Base-by-base conservation (phyloP, 2,113 vertebrate genomes). In the Dendropsophus ebraccatus region DNA sequence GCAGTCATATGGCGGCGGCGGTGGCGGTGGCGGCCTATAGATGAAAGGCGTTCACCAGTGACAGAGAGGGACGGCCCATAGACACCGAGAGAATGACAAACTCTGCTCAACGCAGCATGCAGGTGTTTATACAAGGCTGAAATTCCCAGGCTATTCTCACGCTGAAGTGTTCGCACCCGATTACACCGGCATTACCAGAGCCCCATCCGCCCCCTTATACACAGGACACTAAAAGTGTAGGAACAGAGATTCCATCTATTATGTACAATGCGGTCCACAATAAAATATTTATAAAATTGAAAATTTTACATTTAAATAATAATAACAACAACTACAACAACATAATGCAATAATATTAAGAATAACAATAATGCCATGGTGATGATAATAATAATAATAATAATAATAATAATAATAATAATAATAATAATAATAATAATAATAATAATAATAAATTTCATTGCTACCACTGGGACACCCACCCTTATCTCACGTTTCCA, bases 101-200 rank as follows among this genome's bases (percentile, higher is more conserved):
- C 65, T 72, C 60, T 67, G 62, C 8, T 70, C 69, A 82, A 72
- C 72, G 65, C 47, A 72, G 81, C 65, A 50, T 72, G 45, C 17
- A n/a, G 47, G 16, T 82, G 62, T 82, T 70, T 82, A 16, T 72
- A 70, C 65, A 82, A 37, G 28, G 81, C 6, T 23, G n/a, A 50
- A 52, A 72, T 82, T 72, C 62, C 47, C 81, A 82, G n/a, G 58
- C 60, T 12, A 25, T 82, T 67, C 80, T 67, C 47, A 82, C 65
- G 49, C 62, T 30, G 65, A 45, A 67, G 80, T 21, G 47, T 82
- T 45, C 41, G 62, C 54, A 60, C 80, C 52, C 56, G 7, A 81
- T 30, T 52, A 45, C 80, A 69, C 80, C 50, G 80, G 11, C 65
- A 70, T 70, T 70, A 37, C 16, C 67, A 70, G 67, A 30, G 2